Base-by-base conservation (phyloP, 2,113 vertebrate genomes). In the Picathartes gymnocephalus region DNA sequence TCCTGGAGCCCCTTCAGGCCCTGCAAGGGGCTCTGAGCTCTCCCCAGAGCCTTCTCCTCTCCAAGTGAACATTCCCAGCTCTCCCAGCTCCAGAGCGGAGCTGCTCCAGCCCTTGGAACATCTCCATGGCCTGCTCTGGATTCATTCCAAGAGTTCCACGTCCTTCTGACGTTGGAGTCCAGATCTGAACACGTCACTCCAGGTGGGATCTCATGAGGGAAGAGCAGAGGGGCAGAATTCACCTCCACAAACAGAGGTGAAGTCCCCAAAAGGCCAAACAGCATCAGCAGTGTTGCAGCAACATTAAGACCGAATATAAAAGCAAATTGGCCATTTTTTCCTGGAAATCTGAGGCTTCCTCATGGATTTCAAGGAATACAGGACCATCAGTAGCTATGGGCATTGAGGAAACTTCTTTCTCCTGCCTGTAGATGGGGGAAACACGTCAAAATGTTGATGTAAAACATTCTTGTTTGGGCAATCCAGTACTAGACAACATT, bases 401-500 rank as follows among this genome's bases (percentile, higher is more conserved):
- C 22, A 22, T 4, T 27, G 21, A 61, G 39, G 53, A 76, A 93
- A 72, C 4, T 2, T 39, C 10, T 54, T 51, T 51, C 2, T 78
- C 27, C 51, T 37, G 21, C 12, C 64, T 69, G 47, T 11, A 74
- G 35, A 42, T 31, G 27, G 30, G 4, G 27, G 18, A 86, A 87
- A 71, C 24, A 35, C 7, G 3, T 28, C 47, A 42, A 31, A 33
- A 31, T 6, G 56, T 2, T 23, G 27, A 37, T 5, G 0, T 6
- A 25, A 44, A 77, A n/a, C 1, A 9, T 3, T 48, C 6, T 30
- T 25, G 5, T 69, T 81, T 57, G 51, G 47, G 4, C 40, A 71
- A n/a, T 37, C 11, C 28, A 13, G 4, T 15, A 33, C 3, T 0
- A 2, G 42, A 45, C 0, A 6, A 13, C 24, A 9, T 82, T 90